Conservation (phyloP, 1,140 invertebrate species). For the Calliphora vicina region DNA sequence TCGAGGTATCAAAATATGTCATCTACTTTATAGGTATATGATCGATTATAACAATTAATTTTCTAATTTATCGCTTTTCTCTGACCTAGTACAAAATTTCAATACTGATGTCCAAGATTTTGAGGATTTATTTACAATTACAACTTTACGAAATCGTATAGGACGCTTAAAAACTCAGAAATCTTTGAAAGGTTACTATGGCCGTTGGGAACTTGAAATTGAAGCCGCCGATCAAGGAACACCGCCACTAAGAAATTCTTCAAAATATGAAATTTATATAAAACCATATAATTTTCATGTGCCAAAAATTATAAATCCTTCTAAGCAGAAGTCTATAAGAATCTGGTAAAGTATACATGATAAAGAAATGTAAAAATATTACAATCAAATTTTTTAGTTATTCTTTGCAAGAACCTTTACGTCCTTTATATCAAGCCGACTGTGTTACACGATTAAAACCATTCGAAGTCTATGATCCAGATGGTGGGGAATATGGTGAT, state of each 20-base stretch:
- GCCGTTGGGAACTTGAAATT: slow-evolving; percentile 51
- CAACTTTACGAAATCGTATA: slow-evolving; percentile 51
- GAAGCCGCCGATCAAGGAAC: slow-evolving; percentile 66
- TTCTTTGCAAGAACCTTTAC: slow-evolving; percentile 42
- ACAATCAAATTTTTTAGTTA: slow-evolving; percentile 37
- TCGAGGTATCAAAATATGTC: no score
- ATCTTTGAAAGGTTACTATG: slow-evolving; percentile 65
- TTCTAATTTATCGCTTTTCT: background rate
- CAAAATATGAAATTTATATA: slow-evolving; percentile 63
- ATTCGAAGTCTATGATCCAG: slow-evolving; percentile 39
- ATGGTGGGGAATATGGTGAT: slow-evolving; percentile 42
- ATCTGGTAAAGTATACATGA: no score
- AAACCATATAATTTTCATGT: slow-evolving; percentile 65
- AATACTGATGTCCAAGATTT: slow-evolving; percentile 46
- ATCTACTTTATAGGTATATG: no score
- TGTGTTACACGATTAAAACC: slow-evolving; percentile 38
- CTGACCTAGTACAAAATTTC: slow-evolving; percentile 28
- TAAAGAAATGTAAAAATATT: no score
- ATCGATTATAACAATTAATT: no score
- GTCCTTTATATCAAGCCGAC: slow-evolving; percentile 45
- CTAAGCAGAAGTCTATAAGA: slow-evolving; percentile 48
- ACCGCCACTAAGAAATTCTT: slow-evolving; percentile 41
- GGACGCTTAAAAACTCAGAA: slow-evolving; percentile 62
- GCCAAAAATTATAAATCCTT: slow-evolving; percentile 64
- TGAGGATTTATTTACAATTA: slow-evolving; percentile 62